Base-by-base conservation (phyloP, 2,113 vertebrate species). In the Blennius ocellaris region DNA sequence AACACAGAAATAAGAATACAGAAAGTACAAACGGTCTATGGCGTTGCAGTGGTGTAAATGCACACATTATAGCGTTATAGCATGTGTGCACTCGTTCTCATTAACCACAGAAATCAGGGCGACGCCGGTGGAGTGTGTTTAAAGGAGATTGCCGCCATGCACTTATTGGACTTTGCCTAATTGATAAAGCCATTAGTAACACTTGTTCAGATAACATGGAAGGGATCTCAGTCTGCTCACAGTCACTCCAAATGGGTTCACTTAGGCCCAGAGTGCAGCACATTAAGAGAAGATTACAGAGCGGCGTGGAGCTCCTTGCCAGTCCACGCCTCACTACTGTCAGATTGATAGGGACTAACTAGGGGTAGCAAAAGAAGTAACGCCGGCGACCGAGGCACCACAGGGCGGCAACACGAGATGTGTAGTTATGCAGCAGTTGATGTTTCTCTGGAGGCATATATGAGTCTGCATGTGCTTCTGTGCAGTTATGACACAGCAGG, bases 151-250 rank as follows among this genome's bases (percentile, higher is more conserved):
- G 97, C 94, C 95, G 96, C 94, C 94, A 96, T 96, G 95, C 95
- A 94, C 95, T 97, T 92, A 93, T 92, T 92, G 91, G 90, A 92
- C 89, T 89, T 86, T 76, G 81, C 80, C 89, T 93, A 94, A 94
- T 93, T 98, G 97, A 97, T 98, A 97, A 97, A 97, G 93, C 96
- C 96, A 98, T 98, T 98, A 97, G 96, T 96, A 96, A 96, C 96
- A 97, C 96, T 96, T 97, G 96, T 97, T 95, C 95, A 96, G 96
- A 98, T 97, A 97, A 96, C 96, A 89, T 95, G 93, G 96, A 94
- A 94, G 95, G 95, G 96, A 96, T 96, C 94, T 84, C 78, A 78
- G 96, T 96, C 95, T 94, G 95, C 94, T 95, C 95, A 95, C 96
- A 97, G 96, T 96, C 95, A 94, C 96, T 96, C 94, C 94, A 96